Evolutionary conservation across 1,140 invertebrate genomes (phyloP), one percentile per base, ranked within the genome.

Genomic region (Protaetia brevitarsis): DNA sequence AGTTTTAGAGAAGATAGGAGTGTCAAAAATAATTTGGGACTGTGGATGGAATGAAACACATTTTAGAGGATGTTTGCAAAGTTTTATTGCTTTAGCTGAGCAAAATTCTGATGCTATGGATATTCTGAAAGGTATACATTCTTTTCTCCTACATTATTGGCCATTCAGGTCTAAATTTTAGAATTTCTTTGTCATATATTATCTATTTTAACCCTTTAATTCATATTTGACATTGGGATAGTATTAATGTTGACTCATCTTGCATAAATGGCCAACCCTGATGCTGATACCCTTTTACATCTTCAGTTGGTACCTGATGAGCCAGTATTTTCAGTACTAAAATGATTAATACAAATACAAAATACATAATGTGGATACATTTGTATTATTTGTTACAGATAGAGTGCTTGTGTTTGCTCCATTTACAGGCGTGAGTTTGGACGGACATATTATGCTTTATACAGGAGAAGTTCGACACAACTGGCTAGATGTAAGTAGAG

Each of bases 381-480:
- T n/a, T n/a, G n/a, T n/a, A n/a, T n/a, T n/a, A n/a, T n/a, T n/a
- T 63, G 68, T 72, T 84, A 63, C 71, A 86, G 86, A 84, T 74
- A 82, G 90, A 67, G 89, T 85, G 23, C 79, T 96, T 30, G 88
- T 94, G 1, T 90, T 96, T 82, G 92, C 91, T 0, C 89, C 88
- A 74, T 91, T 94, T 71, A 95, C 93, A 21, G 94, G 94, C 11
- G 89, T 96, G 3, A 92, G 88, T 76, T 82, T 95, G 34, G 90
- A 95, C 74, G 94, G 94, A 1, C 88, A 92, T 74, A 87, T 97
- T 16, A 90, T 91, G 82, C 83, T 97, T 0, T 94, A 91, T 77
- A 94, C 90, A 68, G 93, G 92, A 10, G 94, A 96, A 86, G 93
- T 96, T 23, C 81, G 93, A 63, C 87, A 93, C 73, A 93, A 94